These are phyloP conservation scores for Urosaurus nigricauda DNA, from an alignment of 2,797 vertebrate species.

Conservation along the genomic window DNA sequence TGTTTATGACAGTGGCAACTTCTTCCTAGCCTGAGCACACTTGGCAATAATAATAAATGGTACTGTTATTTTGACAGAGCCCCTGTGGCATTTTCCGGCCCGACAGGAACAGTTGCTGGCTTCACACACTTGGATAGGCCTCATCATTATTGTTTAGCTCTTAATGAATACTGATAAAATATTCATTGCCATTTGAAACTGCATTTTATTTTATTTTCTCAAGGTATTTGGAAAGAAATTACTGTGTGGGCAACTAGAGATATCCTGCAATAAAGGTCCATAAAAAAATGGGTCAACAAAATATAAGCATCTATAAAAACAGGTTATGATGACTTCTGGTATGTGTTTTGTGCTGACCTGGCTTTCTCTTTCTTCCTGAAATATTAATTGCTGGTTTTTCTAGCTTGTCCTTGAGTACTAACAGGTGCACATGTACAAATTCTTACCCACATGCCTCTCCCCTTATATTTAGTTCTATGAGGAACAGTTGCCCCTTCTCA, in stretches of 20 bases:
- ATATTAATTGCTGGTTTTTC: slow-evolving; percentile 75
- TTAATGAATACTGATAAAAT: slow-evolving; percentile 76
- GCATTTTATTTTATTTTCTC: slow-evolving; percentile 66
- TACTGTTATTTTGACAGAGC: slow-evolving; percentile 52
- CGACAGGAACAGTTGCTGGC: slow-evolving; percentile 45
- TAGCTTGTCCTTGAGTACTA: slow-evolving; percentile 50
- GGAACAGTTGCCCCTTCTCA: background rate
- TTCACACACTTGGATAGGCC: slow-evolving; percentile 45
- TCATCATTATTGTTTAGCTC: slow-evolving; percentile 65
- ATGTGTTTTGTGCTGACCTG: slow-evolving; percentile 66
- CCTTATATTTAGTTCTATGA: background rate
- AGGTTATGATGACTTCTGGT: slow-evolving; percentile 64
- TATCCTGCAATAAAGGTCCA: slow-evolving; percentile 66
- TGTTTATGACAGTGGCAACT: slow-evolving; percentile 29
- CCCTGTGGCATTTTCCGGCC: slow-evolving; percentile 43
- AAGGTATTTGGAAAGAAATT: slow-evolving; percentile 61
- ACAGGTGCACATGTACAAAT: background rate
- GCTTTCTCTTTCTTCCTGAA: slow-evolving; percentile 75
- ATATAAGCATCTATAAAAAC: slow-evolving; percentile 74
- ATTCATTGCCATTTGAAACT: slow-evolving; percentile 67
- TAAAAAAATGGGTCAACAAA: slow-evolving; percentile 71
- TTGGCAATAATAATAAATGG: slow-evolving; percentile 56
- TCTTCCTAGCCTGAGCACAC: slow-evolving; percentile 10
- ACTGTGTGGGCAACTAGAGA: slow-evolving; percentile 59
- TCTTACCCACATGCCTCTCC: background rate